phyloP scores from a whole-genome alignment of 1,140 invertebrate species.

The Cepaea nemoralis region DNA sequence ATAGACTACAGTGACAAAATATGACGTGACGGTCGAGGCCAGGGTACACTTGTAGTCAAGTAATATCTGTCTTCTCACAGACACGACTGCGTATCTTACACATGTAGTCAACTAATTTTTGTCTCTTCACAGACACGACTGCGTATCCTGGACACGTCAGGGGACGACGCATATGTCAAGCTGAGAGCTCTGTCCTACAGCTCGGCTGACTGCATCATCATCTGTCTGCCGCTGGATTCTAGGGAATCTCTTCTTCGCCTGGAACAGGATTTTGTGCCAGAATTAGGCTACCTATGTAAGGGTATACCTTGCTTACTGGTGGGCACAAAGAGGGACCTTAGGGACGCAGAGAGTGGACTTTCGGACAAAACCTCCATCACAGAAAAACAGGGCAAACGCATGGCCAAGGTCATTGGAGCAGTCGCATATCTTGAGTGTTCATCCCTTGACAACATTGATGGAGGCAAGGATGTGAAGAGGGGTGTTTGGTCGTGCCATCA shows the following conservation, averaged over 20 bases:
- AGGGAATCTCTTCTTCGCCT: neutral
- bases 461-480: neutral
- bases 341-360: neutral
- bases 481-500: neutral
- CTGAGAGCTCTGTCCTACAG: neutral
- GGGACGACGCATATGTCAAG: neutral
- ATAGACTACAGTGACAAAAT: no score
- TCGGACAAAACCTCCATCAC: neutral
- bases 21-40: no score
- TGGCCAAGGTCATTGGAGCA: neutral
- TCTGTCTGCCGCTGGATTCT: constrained; percentile 4
- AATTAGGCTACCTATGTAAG: neutral
- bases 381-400: neutral
- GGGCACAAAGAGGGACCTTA: neutral
- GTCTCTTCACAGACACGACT: neutral
- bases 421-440: constrained; percentile 4
- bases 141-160: neutral
- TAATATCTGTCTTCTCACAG: no score
- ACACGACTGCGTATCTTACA: no score
- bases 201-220: neutral
- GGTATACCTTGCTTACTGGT: neutral
- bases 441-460: neutral
- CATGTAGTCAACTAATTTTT: neutral
- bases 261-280: neutral
- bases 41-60: no score